These are phyloP conservation scores for Papilio machaon DNA, from an alignment of 1,140 invertebrate species.

Conservation along the genomic window DNA sequence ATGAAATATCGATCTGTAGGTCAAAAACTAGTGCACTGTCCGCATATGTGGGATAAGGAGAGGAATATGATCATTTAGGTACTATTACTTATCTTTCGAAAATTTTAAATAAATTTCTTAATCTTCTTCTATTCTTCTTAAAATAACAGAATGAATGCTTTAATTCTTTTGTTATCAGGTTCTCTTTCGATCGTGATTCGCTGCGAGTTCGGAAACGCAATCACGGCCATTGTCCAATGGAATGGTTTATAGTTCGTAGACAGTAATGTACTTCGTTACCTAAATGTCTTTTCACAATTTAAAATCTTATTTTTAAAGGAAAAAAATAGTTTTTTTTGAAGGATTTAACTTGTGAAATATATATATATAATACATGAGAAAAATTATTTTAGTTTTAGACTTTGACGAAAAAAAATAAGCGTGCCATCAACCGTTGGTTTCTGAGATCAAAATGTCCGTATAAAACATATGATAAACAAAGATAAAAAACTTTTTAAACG, in stretches of 20 bases:
- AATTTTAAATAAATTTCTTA: neutral
- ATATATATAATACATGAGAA: no score
- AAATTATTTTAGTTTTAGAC: no score
- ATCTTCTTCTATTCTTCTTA: neutral
- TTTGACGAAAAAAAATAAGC: no score
- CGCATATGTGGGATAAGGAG: neutral
- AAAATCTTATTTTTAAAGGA: neutral
- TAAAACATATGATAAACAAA: no score
- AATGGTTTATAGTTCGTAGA: neutral
- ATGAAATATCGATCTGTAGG: no score
- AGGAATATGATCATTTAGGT: neutral
- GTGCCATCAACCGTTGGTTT: no score
- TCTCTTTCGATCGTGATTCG: neutral
- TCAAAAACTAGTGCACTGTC: no score
- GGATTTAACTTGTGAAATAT: no score
- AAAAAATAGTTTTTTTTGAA: neutral
- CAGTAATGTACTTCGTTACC: neutral
- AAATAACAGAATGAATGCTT: neutral
- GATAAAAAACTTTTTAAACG: no score
- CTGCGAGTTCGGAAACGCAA: neutral
- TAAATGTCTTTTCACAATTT: neutral
- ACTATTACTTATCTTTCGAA: no score
- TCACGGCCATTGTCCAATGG: constrained; percentile 1
- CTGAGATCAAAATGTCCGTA: no score
- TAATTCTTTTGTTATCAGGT: neutral